Base-by-base conservation (phyloP, 2,113 vertebrate species). In the Catagonus wagneri region DNA sequence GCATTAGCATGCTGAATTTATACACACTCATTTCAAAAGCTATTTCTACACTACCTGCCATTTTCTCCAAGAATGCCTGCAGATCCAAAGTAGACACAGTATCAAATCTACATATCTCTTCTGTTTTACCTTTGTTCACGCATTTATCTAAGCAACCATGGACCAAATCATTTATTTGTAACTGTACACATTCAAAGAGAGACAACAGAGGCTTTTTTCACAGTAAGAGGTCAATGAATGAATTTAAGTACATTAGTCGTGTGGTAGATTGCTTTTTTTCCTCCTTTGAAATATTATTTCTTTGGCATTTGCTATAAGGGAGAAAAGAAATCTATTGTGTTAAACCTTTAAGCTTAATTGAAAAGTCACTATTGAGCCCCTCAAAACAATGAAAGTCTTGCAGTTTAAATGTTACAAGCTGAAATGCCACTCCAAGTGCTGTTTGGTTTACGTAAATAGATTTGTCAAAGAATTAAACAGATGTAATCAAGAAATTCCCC, bases 11-110 rank as follows among this genome's bases (percentile, higher is more conserved):
- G 22, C 63, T 94, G 61, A 95, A 6, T 97, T 97, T 89, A 94
- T 56, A 96, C 39, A 94, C 81, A 39, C 89, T 97, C 83, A 80
- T 96, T 97, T 79, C 36, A 93, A 94, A 83, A 95, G 71, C 54
- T 95, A 39, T 93, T 96, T 89, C 81, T 90, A 78, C 3, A 96
- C 63, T 54, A 91, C 61, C 72, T 96, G 50, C 22, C 12, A 92
- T 91, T 89, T 94, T 72, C 74, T 96, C 75, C 15, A 65, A 93
- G 83, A 94, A 94, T 23, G 76, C 44, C 71, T 94, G 32, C 39
- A 97, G 90, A 97, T 92, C 23, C 20, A 69, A 25, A 94, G 80
- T 8, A 96, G 65, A 96, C 60, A 83, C 0, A 0, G 68, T 19
- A 88, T 78, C 83, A 95, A 66, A 93, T 83, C 84, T 83, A 78